A percentile compares a stretch with the other conserved stretches of the same genome.
These are phyloP conservation scores for Pinna nobilis DNA, from an alignment of 1,140 invertebrate genomes.

Conservation along the genomic window DNA sequence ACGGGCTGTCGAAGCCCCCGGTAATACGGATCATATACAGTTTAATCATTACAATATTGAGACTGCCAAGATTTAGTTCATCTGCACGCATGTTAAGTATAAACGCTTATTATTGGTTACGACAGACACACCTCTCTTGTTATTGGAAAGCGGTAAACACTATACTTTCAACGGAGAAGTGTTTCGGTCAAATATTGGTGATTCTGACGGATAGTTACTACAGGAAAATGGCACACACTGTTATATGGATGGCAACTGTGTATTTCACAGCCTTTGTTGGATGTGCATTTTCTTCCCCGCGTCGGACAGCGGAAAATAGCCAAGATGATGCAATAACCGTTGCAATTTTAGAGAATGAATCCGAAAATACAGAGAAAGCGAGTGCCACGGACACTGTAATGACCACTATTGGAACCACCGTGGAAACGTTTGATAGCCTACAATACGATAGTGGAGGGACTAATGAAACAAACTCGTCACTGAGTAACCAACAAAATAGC, in stretches of 20 bases:
- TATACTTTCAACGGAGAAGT: too few species aligned
- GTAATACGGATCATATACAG: too few species aligned
- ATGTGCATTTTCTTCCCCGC: constrained; percentile 30
- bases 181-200: too few species aligned
- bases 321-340: not conserved
- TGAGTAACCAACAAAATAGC: too few species aligned
- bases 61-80: too few species aligned
- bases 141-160: too few species aligned
- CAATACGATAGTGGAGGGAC: not conserved
- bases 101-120: too few species aligned
- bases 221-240: constrained; percentile 29
- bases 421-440: not conserved
- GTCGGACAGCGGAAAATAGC: not conserved
- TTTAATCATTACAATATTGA: too few species aligned
- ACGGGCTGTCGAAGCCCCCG: too few species aligned
- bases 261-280: constrained; percentile 22
- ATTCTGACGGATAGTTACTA: not conserved
- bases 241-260: constrained; percentile 11
- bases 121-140: too few species aligned
- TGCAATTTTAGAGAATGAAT: not conserved
- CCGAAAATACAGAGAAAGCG: not conserved
- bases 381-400: not conserved
- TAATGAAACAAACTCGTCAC: too few species aligned
- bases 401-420: not conserved
- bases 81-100: too few species aligned